Conservation (phyloP, 2,113 vertebrate genomes). For the Plotosus lineatus region DNA sequence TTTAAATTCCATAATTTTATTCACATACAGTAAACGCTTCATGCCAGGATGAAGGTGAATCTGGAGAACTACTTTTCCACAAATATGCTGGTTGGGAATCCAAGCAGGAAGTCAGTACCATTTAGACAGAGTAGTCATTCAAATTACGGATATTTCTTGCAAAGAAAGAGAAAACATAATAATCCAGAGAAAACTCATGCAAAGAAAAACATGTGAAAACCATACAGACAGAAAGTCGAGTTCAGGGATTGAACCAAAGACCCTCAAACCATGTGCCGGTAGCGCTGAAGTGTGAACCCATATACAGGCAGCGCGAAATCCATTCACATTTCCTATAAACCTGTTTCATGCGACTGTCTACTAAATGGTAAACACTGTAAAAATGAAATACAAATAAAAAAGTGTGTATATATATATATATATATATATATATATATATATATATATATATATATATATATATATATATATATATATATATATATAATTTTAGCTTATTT, state of each 20-base stretch:
- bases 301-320: background rate
- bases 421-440: too few species aligned
- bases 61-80: background rate
- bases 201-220: background rate
- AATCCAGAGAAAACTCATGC: background rate
- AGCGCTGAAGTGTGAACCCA: background rate
- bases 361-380: background rate
- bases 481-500: background rate
- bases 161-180: background rate
- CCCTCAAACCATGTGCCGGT: background rate
- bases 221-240: background rate
- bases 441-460: too few species aligned
- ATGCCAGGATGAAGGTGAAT: background rate
- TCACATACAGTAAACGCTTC: too few species aligned
- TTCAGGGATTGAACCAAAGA: too few species aligned
- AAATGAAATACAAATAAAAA: background rate
- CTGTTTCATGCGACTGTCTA: background rate
- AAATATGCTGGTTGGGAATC: too few species aligned
- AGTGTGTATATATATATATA: too few species aligned
- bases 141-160: background rate
- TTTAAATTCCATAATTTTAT: background rate
- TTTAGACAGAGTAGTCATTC: background rate
- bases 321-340: background rate
- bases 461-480: too few species aligned
- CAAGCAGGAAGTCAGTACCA: background rate